These are phyloP conservation scores for Myanophis thanlyinensis DNA, from an alignment of 2,113 vertebrate species.

Conservation along the genomic window DNA sequence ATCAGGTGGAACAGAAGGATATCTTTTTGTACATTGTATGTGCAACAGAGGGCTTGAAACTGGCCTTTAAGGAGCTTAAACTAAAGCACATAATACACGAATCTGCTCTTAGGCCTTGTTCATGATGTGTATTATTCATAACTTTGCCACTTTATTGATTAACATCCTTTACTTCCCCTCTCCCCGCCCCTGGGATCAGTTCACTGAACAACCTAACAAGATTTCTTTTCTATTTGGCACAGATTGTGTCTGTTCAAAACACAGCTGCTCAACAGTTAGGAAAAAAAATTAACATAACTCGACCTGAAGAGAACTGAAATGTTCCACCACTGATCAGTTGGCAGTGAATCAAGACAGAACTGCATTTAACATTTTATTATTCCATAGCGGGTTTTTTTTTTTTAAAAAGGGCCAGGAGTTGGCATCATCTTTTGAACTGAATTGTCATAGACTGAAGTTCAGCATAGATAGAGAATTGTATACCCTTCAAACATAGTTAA, in stretches of 20 bases:
- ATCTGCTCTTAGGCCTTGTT: conserved; percentile 42
- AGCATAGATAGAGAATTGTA: neutral
- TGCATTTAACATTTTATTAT: conserved; percentile 31
- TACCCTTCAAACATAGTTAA: neutral
- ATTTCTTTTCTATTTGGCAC: conserved; percentile 65
- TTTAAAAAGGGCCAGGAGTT: conserved; percentile 39
- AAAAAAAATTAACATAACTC: conserved; percentile 66
- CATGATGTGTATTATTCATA: conserved; percentile 61
- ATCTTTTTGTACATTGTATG: neutral
- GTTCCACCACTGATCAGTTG: conserved; percentile 68
- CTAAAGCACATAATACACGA: conserved; percentile 13
- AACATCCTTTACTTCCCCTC: conserved; percentile 21
- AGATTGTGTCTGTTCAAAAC: conserved; percentile 74
- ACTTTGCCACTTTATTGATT: conserved; percentile 65
- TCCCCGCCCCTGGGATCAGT: conserved; percentile 67
- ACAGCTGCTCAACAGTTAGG: conserved; percentile 76
- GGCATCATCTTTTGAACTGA: conserved; percentile 32
- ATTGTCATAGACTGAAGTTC: conserved; percentile 21
- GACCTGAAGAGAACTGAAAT: conserved; percentile 54
- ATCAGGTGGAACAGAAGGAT: neutral
- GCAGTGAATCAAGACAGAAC: conserved; percentile 44
- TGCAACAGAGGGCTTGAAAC: conserved; percentile 9
- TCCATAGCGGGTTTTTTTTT: neutral
- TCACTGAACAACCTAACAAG: conserved; percentile 70
- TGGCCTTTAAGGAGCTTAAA: conserved; percentile 31